Evolutionary conservation across 30 jellyfish, hydroid and myxozoan genomes (phyloP).

Genomic region (Aurelia aurita complex sp. Pacific): DNA sequence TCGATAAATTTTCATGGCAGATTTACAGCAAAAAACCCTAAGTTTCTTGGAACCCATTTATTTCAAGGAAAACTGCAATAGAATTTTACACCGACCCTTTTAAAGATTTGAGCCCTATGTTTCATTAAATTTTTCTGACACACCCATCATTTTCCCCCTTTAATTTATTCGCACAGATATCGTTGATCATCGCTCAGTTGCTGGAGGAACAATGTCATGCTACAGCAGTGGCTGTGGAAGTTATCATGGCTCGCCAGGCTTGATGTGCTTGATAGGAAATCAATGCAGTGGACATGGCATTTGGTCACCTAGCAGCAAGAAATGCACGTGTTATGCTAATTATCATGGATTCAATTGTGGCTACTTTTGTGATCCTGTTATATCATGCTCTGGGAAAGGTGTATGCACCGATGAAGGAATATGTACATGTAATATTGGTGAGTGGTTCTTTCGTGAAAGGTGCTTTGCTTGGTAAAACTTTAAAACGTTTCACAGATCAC

Average conservation of each 20-base stretch:
- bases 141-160: not conserved
- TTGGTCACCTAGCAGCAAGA: conserved; percentile 51
- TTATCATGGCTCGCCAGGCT: conserved; percentile 46
- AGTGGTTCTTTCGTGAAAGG: not conserved
- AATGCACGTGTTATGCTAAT: conserved; percentile 46
- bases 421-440: conserved; percentile 49
- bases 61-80: too few relatives aligned
- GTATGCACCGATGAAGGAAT: conserved; percentile 57
- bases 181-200: conserved; percentile 53
- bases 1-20: too few relatives aligned
- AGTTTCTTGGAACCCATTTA: too few relatives aligned
- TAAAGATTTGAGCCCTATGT: too few relatives aligned
- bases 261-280: conserved; percentile 49
- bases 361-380: conserved; percentile 44
- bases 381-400: conserved; percentile 64
- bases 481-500: too few relatives aligned
- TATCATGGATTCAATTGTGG: conserved; percentile 69
- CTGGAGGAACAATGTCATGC: conserved; percentile 56
- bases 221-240: conserved; percentile 34
- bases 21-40: too few relatives aligned
- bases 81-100: too few relatives aligned
- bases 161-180: conserved; percentile 14
- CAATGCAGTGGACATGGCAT: conserved; percentile 70
- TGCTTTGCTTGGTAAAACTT: too few relatives aligned
- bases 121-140: not conserved